These are phyloP conservation scores for Synergus itoensis DNA, from an alignment of 2,888 invertebrate species.

Conservation along the genomic window DNA sequence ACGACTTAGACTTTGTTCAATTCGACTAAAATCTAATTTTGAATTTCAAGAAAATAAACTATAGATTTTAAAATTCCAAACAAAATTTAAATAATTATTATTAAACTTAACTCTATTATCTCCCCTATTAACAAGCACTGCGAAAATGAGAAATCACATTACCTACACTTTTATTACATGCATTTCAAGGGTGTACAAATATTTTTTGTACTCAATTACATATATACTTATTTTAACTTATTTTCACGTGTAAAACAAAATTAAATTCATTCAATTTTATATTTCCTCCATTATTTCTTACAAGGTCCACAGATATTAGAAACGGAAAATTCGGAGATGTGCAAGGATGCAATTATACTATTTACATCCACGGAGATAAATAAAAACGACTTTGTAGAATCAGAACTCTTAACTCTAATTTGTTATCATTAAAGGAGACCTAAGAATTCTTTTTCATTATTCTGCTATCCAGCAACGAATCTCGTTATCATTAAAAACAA, in stretches of 20 bases:
- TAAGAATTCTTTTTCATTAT: not conserved
- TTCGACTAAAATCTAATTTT: not conserved
- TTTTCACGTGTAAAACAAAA: not conserved
- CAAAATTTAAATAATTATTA: not conserved
- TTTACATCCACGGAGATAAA: not conserved
- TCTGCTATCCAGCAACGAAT: not conserved
- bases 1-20: too few relatives aligned
- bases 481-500: not conserved
- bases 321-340: not conserved
- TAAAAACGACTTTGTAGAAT: not conserved
- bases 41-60: not conserved
- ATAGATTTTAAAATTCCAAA: not conserved
- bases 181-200: not conserved
- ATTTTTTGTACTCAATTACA: conserved; percentile 1
- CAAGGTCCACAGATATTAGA: not conserved
- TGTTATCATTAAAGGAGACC: not conserved
- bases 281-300: not conserved
- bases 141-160: conserved; percentile 14
- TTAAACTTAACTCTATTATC: not conserved
- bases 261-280: not conserved
- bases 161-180: conserved; percentile 34
- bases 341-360: not conserved
- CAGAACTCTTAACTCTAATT: not conserved
- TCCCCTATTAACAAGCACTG: not conserved
- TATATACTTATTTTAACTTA: not conserved